A percentile compares a stretch with the other conserved stretches of the same genome.
These are phyloP conservation scores for Brenthis daphne DNA, from an alignment of 2,888 invertebrate species.

Conservation along the genomic window DNA sequence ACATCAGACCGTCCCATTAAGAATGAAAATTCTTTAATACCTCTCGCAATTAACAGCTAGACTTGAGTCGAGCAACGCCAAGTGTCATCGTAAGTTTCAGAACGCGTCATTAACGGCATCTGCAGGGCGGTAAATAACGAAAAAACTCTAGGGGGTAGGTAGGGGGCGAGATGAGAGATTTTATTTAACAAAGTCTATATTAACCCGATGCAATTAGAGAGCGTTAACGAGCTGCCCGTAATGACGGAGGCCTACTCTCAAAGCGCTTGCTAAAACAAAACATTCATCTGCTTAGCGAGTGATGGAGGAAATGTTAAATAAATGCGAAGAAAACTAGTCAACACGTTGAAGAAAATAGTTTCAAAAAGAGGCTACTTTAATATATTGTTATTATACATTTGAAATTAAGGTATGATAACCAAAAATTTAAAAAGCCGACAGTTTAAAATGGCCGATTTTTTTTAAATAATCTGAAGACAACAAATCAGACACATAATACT, in stretches of 20 bases:
- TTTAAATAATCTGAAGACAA: background rate
- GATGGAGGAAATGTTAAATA: slow-evolving; percentile 2
- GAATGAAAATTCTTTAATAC: slow-evolving; percentile 79
- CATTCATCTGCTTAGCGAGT: slow-evolving; percentile 31
- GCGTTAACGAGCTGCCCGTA: slow-evolving; percentile 79
- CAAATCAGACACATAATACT: no score
- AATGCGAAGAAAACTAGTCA: slow-evolving; percentile 12
- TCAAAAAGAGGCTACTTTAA: background rate
- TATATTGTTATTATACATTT: background rate
- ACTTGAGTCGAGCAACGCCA: slow-evolving; percentile 65
- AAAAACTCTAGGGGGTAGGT: slow-evolving; percentile 59
- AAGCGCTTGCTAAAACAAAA: slow-evolving; percentile 41
- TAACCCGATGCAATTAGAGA: slow-evolving; percentile 82
- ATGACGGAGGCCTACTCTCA: slow-evolving; percentile 71
- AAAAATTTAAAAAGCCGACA: background rate
- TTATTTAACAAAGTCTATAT: slow-evolving; percentile 83
- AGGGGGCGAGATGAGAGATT: slow-evolving; percentile 75
- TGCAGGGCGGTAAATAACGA: slow-evolving; percentile 79
- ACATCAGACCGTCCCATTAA: slow-evolving; percentile 67
- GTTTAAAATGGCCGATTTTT: background rate
- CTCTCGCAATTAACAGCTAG: slow-evolving; percentile 75
- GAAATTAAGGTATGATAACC: background rate
- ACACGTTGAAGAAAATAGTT: slow-evolving; percentile 6
- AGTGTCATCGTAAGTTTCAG: slow-evolving; percentile 82
- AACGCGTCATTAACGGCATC: slow-evolving; percentile 81